Evolutionary conservation across 2,113 vertebrate species (phyloP), one percentile per base, ranked within the genome.

Genomic region (Leuciscus idus): DNA sequence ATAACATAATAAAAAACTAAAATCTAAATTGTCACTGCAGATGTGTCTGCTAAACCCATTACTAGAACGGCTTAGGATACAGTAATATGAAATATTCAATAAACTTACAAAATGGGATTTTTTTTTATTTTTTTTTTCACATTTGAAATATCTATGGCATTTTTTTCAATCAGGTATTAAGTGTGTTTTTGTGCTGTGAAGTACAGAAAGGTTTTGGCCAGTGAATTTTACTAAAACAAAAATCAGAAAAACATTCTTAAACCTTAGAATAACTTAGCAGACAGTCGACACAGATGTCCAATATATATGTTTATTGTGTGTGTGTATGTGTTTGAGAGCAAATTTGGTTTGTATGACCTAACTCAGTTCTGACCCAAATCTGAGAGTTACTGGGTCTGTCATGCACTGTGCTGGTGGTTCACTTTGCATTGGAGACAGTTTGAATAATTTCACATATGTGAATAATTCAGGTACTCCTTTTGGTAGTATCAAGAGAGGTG

Each of bases 391-490:
- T 19, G 1, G 7, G 21, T 17, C 59, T 70, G 78, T 59, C 7
- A 33, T 73, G 52, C 43, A 39, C n/a, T 13, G 6, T 36, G 39
- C 48, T 64, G 4, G 59, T 74, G 43, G 11, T 66, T 30, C 79
- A 43, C 62, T n/a, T 57, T 21, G 73, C 4, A 36, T 39, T 28
- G 36, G 48, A 84, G 81, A 77, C 15, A 46, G 43, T 59, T 21
- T 72, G 33, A 85, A 80, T 85, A 77, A 70, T 83, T 87, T 82
- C 52, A 78, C 68, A 70, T 57, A 4, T 57, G 10, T 87, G 62
- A 83, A 83, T 87, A 74, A 87, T 83, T 86, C 13, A 85, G 4
- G 78, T 72, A 55, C 21, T 52, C 66, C 2, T 73, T 83, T 73
- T 23, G n/a, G 30, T 84, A 72, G 36, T 36, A 61, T 39, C 39